These are phyloP conservation scores for Leptinotarsa rubiginosa DNA, from an alignment of 2,888 invertebrate species.

Conservation along the genomic window DNA sequence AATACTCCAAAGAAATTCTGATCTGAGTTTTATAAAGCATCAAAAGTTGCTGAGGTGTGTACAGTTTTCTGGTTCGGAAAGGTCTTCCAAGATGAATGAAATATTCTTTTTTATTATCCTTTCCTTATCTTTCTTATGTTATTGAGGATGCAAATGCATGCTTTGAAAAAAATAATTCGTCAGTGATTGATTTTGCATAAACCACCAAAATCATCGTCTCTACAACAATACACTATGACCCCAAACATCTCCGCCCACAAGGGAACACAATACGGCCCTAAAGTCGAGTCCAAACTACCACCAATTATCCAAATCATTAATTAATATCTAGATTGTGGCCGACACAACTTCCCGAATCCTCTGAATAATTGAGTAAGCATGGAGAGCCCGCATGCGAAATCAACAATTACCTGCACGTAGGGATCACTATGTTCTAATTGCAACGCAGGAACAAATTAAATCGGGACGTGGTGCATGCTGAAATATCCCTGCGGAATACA, in stretches of 20 bases:
- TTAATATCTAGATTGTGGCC: constrained; percentile 17
- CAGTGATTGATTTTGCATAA: too few relatives aligned
- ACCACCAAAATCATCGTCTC: too few relatives aligned
- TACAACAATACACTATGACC: too few relatives aligned
- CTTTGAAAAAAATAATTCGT: too few relatives aligned
- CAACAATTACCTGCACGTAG: constrained; percentile 38
- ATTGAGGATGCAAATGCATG: too few relatives aligned
- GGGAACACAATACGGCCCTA: neutral
- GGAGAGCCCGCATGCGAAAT: constrained; percentile 32
- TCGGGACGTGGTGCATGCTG: constrained; percentile 42
- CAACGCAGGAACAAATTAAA: constrained; percentile 41
- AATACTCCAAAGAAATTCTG: too few relatives aligned
- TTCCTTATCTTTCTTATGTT: too few relatives aligned
- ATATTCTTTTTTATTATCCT: too few relatives aligned
- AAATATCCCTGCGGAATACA: constrained; percentile 33
- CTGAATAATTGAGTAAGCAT: constrained; percentile 29
- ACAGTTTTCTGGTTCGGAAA: too few relatives aligned
- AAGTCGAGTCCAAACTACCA: constrained; percentile 20
- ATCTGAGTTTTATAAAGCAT: too few relatives aligned
- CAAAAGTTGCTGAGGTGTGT: too few relatives aligned
- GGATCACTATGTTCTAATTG: constrained; percentile 40
- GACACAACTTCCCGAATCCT: constrained; percentile 16
- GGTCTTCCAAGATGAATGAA: too few relatives aligned
- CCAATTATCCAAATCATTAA: constrained; percentile 22
- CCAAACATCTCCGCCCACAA: neutral